Percentiles rank a stretch among this genome's conserved stretches.
Evolutionary conservation across 1,140 invertebrate species (phyloP).

Genomic region (Drosophila gunungcola): DNA sequence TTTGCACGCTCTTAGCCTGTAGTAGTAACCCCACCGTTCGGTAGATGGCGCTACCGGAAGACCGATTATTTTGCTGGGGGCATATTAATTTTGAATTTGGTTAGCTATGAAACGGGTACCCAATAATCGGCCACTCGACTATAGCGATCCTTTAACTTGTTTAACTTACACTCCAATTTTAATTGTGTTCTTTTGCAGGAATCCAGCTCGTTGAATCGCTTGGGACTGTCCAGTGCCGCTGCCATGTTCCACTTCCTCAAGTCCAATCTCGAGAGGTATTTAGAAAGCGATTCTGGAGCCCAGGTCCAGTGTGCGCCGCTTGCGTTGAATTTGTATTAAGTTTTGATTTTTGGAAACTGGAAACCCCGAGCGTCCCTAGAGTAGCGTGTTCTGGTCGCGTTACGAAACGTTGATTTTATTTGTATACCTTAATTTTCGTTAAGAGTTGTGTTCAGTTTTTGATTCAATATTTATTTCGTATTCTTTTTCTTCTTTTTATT

Average conservation of each 20-base stretch:
- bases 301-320: constrained; percentile 65
- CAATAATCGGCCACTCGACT: no score
- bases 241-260: constrained; percentile 79
- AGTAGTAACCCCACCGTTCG: no score
- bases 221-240: constrained; percentile 69
- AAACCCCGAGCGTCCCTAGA: constrained; percentile 50
- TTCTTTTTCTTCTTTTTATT: constrained; percentile 65
- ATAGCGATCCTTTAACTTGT: no score
- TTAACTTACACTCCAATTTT: not conserved
- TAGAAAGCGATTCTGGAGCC: constrained; percentile 42
- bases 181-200: constrained; percentile 44
- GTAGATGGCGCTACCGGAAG: no score
- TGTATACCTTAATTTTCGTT: constrained; percentile 20
- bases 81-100: no score
- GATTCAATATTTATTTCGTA: constrained; percentile 53
- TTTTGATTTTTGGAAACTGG: constrained; percentile 30
- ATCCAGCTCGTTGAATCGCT: constrained; percentile 69
- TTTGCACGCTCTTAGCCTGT: no score
- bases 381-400: constrained; percentile 56
- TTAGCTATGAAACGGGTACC: no score
- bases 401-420: constrained; percentile 26
- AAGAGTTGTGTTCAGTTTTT: constrained; percentile 53
- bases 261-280: constrained; percentile 80
- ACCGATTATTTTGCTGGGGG: no score
- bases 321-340: constrained; percentile 49